Conservation (phyloP, 2,797 vertebrate species). For the Cuculus canorus region DNA sequence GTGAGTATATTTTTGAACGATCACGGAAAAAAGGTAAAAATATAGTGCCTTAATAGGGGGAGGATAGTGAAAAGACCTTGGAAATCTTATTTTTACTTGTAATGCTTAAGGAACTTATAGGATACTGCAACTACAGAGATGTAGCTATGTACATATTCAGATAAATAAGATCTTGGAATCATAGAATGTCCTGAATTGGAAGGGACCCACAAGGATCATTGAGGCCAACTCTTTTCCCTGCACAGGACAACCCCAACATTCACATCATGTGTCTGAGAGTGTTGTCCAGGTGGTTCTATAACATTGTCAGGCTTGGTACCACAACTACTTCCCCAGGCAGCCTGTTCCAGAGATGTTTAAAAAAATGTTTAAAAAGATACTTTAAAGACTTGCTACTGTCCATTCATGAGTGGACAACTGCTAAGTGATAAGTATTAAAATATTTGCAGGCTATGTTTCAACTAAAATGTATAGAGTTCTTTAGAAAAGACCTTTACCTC, state of each 20-base stretch:
- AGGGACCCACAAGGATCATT: no score
- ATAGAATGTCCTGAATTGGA: no score
- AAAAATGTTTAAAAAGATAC: no score
- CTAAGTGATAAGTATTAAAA: background rate
- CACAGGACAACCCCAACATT: no score
- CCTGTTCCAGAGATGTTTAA: no score
- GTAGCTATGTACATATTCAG: background rate
- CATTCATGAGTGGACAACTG: background rate
- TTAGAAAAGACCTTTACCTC: background rate
- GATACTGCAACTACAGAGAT: background rate
- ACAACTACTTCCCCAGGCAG: no score
- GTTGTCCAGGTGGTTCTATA: no score
- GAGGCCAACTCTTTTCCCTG: no score
- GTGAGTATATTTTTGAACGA: constrained; percentile 72
- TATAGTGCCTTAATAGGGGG: background rate
- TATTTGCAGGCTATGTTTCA: background rate
- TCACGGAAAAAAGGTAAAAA: background rate
- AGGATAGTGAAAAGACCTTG: background rate
- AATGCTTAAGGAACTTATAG: background rate
- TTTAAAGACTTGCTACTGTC: background rate
- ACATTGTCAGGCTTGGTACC: no score
- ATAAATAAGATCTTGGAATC: background rate
- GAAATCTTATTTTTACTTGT: background rate
- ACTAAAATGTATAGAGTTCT: background rate
- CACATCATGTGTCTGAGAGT: no score